Evolutionary conservation across 1,140 invertebrate genomes (phyloP).

Genomic region (Goniozus legneri): DNA sequence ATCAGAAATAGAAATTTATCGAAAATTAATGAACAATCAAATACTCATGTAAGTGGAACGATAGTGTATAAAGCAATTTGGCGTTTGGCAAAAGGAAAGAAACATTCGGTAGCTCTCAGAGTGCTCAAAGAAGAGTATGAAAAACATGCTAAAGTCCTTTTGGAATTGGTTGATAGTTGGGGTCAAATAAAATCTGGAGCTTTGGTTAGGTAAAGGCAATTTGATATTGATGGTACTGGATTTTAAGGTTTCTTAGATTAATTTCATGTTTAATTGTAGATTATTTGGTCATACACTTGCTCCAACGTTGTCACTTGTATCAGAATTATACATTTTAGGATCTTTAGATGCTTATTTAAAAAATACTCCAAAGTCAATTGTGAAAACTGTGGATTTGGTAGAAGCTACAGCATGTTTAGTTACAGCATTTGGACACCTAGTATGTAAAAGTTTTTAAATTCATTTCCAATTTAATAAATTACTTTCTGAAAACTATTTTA

Average conservation of each 20-base stretch:
- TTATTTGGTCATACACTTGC: slow-evolving; percentile 74
- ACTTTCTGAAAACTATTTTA: slow-evolving; percentile 7
- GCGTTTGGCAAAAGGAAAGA: slow-evolving; percentile 63
- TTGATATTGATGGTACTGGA: neutral
- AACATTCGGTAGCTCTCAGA: slow-evolving; percentile 72
- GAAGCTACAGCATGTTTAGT: slow-evolving; percentile 74
- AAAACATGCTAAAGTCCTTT: slow-evolving; percentile 63
- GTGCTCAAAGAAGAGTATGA: slow-evolving; percentile 65
- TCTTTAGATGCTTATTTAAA: slow-evolving; percentile 72
- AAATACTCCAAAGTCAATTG: slow-evolving; percentile 41
- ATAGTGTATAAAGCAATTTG: slow-evolving; percentile 44
- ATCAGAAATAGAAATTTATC: slow-evolving; percentile 43
- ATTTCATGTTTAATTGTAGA: too few relatives aligned
- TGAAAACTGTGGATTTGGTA: slow-evolving; percentile 71
- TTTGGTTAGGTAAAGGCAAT: slow-evolving; percentile 57
- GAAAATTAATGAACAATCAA: slow-evolving; percentile 27
- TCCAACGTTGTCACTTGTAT: slow-evolving; percentile 72
- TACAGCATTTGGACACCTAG: slow-evolving; percentile 76
- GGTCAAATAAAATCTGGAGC: slow-evolving; percentile 69
- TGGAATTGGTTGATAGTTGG: slow-evolving; percentile 72
- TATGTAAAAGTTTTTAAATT: slow-evolving; percentile 47
- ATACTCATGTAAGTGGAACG: slow-evolving; percentile 27
- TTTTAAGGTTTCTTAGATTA: too few relatives aligned
- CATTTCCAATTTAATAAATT: slow-evolving; percentile 4
- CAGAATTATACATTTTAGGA: slow-evolving; percentile 76